Evolutionary conservation across 1,140 invertebrate species (phyloP).

Genomic region (Conus ventricosus): DNA sequence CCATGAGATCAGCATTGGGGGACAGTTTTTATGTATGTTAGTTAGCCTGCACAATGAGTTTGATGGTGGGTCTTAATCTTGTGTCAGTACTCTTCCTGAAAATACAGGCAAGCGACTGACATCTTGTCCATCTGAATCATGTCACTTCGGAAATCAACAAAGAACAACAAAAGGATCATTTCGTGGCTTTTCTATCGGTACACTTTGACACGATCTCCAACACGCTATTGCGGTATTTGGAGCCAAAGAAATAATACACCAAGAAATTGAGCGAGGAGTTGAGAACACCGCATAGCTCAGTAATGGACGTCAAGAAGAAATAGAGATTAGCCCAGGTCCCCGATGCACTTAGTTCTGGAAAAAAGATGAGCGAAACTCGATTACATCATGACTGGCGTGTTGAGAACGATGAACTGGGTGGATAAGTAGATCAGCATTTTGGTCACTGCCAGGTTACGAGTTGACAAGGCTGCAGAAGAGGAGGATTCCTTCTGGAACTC

Average conservation of each 20-base stretch:
- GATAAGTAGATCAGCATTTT: constrained; percentile 20
- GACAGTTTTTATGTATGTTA: too few relatives aligned
- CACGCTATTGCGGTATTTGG: not conserved
- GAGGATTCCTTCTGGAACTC: not conserved
- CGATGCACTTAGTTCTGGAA: not conserved
- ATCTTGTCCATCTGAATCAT: too few relatives aligned
- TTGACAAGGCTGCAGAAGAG: not conserved
- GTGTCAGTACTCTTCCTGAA: too few relatives aligned
- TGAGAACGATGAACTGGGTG: constrained; percentile 10
- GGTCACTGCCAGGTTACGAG: not conserved
- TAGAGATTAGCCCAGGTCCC: not conserved
- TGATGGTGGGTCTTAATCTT: too few relatives aligned
- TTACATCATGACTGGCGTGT: not conserved
- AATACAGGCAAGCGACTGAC: too few relatives aligned
- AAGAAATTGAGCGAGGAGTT: constrained; percentile 11
- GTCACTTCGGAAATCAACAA: too few relatives aligned
- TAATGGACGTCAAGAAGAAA: not conserved
- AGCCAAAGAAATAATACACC: constrained; percentile 22
- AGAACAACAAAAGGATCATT: too few relatives aligned
- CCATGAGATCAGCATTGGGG: too few relatives aligned
- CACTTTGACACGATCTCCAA: not conserved
- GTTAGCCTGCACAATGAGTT: too few relatives aligned
- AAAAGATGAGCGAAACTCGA: not conserved
- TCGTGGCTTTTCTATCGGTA: too few relatives aligned
- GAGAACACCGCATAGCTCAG: not conserved